Base-by-base conservation (phyloP, 2,888 invertebrate genomes). In the Eledona agricola region DNA sequence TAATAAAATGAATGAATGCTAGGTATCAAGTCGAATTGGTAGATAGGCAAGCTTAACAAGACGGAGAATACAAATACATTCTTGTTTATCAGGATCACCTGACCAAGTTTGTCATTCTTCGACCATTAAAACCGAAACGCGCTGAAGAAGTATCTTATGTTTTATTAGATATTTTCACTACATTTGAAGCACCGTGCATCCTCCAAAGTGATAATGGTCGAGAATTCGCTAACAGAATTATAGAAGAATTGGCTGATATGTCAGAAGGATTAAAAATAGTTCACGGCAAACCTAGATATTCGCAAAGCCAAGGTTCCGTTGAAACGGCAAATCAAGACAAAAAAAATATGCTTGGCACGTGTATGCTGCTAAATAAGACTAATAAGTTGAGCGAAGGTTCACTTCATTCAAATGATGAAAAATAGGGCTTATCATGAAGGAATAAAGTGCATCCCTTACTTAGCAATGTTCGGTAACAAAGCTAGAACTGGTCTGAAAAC, bases 281-380 rank as follows among this genome's bases (percentile, higher is more conserved):
- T 11, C 70, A 73, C 51, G 70, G 73, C 10, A 71, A 74, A 60
- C 69, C 70, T 4, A 43, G 70, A 16, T 69, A 73, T 40, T 55
- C 47, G 31, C 64, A 71, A 53, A 57, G 55, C 16, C 72, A 73
- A 55, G 72, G 71, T 1, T 64, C 61, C 17, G 66, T 74, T 5
- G 66, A 72, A 57, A 15, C 4, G 7, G 65, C 67, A 4, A 72
- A 72, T 40, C 70, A 72, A 57, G 73, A 60, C 29, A 52, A 57
- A 55, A 43, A 55, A 46, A 62, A 62, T 54, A 61, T 59, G 35
- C 34, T 57, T 38, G 55, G 55, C 45, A 51, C 65, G 2, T 71
- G 70, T 71, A 62, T 70, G 63, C n/a, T n/a, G n/a, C n/a, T n/a
- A n/a, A n/a, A n/a, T n/a, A n/a, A n/a, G n/a, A n/a, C n/a, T 50